Base-by-base conservation (phyloP, 2,113 vertebrate species). In the Cynopterus brachyotis region DNA sequence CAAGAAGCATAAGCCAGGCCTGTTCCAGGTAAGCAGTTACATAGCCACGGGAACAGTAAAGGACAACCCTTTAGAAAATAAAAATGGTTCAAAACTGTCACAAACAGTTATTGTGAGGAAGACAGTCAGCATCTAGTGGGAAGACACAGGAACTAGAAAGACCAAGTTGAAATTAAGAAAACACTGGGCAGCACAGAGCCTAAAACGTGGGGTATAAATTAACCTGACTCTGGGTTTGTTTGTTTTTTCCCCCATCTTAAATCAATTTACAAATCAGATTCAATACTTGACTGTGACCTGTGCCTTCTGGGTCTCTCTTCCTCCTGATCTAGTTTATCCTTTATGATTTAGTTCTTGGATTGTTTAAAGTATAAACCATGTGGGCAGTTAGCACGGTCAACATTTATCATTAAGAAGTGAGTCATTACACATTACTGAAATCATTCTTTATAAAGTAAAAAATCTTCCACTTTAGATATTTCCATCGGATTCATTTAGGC, bases 231-330 rank as follows among this genome's bases (percentile, higher is more conserved):
- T 1, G 37, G 50, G 59, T 64, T 69, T 9, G 10, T 70, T 70
- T 9, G 9, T 79, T 57, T 70, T 37, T 17, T 24, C 10, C 60
- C 47, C 69, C 13, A 40, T 57, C 66, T 94, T 67, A 62, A 75
- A 50, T 86, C 88, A 69, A 82, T 55, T 85, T 32, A 91, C 67
- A 87, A 80, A 89, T 79, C 80, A 73, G 67, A 83, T 20, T 28
- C 40, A 24, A 37, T 7, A 59, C 35, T 6, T 28, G 60, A 80
- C 55, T 55, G 60, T 32, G 72, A 76, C 3, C 60, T 0, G 28
- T 32, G 32, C 55, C 73, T 73, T 83, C 67, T 6, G 7, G 55
- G 37, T 59, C 32, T 85, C 22, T 50, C 73, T 28, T 67, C n/a
- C 42, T 47, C 22, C 16, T 53, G 37, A 70, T 53, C 80, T 28